Conservation (phyloP, 1,140 invertebrate species). For the Atopsyche davidsoni region DNA sequence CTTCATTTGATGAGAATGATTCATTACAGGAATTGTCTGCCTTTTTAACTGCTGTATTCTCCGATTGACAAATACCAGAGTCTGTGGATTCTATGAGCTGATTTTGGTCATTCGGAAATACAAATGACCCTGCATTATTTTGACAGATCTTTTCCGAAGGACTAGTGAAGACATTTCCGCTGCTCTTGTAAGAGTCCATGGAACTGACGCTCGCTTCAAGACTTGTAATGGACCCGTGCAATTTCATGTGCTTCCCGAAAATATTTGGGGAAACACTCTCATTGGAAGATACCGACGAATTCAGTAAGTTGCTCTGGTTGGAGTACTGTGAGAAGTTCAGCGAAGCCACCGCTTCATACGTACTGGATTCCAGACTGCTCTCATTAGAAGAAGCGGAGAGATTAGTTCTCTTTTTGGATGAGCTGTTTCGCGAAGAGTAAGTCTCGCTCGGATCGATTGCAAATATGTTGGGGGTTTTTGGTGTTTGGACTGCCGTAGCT, state of each 20-base stretch:
- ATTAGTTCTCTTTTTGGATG: slow-evolving; percentile 12
- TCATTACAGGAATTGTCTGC: slow-evolving; percentile 35
- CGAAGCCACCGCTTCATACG: slow-evolving; percentile 16
- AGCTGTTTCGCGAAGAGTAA: slow-evolving; percentile 3
- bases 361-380: slow-evolving; percentile 27
- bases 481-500: not conserved
- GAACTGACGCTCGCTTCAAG: slow-evolving; percentile 47
- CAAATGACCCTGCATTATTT: not conserved
- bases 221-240: slow-evolving; percentile 45
- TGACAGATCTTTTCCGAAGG: not conserved
- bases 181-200: slow-evolving; percentile 39
- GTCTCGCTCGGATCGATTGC: not conserved
- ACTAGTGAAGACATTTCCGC: slow-evolving; percentile 28
- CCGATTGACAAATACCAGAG: slow-evolving; percentile 39
- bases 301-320: slow-evolving; percentile 33
- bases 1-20: slow-evolving; percentile 44
- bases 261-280: slow-evolving; percentile 47
- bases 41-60: slow-evolving; percentile 41
- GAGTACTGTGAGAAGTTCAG: slow-evolving; percentile 10
- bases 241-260: slow-evolving; percentile 42
- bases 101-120: slow-evolving; percentile 10
- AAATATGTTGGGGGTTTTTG: slow-evolving; percentile 10
- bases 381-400: slow-evolving; percentile 26
- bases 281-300: slow-evolving; percentile 44
- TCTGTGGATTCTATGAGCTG: slow-evolving; percentile 44